Percentiles rank a stretch among this genome's conserved stretches.
phyloP scores from a whole-genome alignment of 2,113 vertebrate genomes.

The Dicrurus megarhynchus region DNA sequence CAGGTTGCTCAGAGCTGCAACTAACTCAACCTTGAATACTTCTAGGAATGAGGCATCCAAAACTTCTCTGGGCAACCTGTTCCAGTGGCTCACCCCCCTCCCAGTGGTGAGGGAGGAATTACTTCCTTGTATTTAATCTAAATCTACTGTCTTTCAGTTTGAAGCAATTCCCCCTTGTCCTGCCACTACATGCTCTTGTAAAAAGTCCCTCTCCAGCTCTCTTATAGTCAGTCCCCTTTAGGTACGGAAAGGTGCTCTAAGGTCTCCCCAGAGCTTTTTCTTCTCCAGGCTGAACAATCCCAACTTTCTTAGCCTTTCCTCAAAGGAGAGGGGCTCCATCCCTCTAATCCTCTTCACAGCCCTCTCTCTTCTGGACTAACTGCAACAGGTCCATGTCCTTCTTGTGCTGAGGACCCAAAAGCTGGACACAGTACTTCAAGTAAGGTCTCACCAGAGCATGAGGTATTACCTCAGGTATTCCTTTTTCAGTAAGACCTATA shows the following conservation, averaged over 20 bases:
- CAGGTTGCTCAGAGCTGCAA: not conserved
- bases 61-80: not conserved
- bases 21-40: not conserved
- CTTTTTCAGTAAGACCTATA: not conserved
- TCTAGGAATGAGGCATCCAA: not conserved
- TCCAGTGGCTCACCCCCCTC: not conserved
- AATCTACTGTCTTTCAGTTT: not conserved
- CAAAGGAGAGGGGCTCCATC: not conserved
- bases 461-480: not conserved
- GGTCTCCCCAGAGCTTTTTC: accelerated
- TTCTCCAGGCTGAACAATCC: not conserved
- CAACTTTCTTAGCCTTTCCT: not conserved
- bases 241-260: not conserved
- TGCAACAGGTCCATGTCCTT: not conserved
- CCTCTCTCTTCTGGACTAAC: not conserved
- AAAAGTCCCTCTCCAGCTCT: not conserved
- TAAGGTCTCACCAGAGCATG: not conserved
- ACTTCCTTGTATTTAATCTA: not conserved
- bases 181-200: not conserved
- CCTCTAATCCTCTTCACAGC: not conserved
- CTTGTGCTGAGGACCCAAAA: not conserved
- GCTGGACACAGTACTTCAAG: no score
- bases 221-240: not conserved
- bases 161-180: not conserved
- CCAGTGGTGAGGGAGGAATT: not conserved